These are phyloP conservation scores for Typhlomys cinereus DNA, from an alignment of 2,113 vertebrate genomes.

Conservation along the genomic window DNA sequence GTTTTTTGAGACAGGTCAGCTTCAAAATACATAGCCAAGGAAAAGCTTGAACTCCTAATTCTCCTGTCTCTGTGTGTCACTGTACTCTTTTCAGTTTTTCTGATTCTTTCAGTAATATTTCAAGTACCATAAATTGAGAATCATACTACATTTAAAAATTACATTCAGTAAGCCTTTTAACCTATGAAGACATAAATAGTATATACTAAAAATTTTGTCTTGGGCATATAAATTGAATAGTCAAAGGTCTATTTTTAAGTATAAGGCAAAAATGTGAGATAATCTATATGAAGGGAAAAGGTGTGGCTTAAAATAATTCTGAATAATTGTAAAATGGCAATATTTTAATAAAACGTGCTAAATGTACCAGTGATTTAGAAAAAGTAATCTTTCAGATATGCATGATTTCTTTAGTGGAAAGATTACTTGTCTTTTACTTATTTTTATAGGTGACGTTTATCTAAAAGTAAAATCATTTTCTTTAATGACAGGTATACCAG, in stretches of 20 bases:
- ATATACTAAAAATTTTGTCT: neutral
- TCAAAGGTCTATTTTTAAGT: neutral
- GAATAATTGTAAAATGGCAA: neutral
- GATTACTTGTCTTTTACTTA: neutral
- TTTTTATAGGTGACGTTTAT: neutral
- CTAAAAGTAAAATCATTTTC: neutral
- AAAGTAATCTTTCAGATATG: neutral
- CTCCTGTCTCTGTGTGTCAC: neutral
- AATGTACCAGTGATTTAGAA: neutral
- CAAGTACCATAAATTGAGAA: neutral
- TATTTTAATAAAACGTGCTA: neutral
- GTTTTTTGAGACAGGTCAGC: neutral
- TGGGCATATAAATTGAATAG: neutral
- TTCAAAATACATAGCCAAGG: too few species aligned
- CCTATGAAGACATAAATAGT: neutral
- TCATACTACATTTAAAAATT: neutral
- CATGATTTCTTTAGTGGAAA: neutral
- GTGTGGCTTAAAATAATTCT: neutral
- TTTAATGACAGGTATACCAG: conserved; percentile 90
- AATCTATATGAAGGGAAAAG: neutral
- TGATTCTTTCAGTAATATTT: neutral
- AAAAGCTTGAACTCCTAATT: neutral
- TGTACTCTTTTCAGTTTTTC: neutral
- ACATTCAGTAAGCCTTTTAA: neutral
- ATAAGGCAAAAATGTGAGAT: neutral